Base-by-base conservation (phyloP, 2,113 vertebrate genomes). In the Aplodontia rufa region DNA sequence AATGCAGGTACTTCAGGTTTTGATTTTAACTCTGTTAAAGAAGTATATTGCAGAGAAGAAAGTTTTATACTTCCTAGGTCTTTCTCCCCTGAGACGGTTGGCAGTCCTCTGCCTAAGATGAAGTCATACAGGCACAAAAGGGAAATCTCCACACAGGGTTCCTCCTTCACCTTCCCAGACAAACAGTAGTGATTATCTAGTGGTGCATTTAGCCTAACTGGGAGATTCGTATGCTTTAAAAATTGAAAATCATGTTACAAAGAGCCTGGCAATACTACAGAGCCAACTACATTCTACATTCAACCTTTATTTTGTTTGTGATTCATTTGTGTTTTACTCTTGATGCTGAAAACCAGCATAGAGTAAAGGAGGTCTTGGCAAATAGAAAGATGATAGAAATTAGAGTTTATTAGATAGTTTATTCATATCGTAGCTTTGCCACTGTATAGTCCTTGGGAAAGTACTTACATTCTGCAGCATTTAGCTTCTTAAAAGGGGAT, bases 1-100 rank as follows among this genome's bases (percentile, higher is more conserved):
- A 90, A 96, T 32, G 79, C 87, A 93, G 85, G 20, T 89, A 82
- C 47, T 88, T 96, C 74, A 53, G 64, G 45, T 49, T 87, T 66
- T 37, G 22, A 81, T 55, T 81, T 90, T 68, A 80, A 79, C 40
- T 53, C 75, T 28, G 3, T 51, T 32, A 42, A 12, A 30, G 42
- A 68, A 55, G 30, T 20, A 13, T 7, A 16, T 49, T 80, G 90
- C n/a, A 47, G 62, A 28, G 26, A 62, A 90, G 45, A 40, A 19
- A 8, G 6, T 53, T 74, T 49, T 49, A 4, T 24, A 6, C 2
- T 45, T 81, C 47, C 24, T 22, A 72, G 37, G 3, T 22, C 30
- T n/a, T 35, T 24, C 17, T 69, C 9, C 35, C 24, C 62, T 19
- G 74, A 35, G 11, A 30, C 6, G 5, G 17, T 1, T 6, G 69